These are phyloP conservation scores for Andrena hattorfiana DNA, from an alignment of 2,888 invertebrate genomes.

Conservation along the genomic window DNA sequence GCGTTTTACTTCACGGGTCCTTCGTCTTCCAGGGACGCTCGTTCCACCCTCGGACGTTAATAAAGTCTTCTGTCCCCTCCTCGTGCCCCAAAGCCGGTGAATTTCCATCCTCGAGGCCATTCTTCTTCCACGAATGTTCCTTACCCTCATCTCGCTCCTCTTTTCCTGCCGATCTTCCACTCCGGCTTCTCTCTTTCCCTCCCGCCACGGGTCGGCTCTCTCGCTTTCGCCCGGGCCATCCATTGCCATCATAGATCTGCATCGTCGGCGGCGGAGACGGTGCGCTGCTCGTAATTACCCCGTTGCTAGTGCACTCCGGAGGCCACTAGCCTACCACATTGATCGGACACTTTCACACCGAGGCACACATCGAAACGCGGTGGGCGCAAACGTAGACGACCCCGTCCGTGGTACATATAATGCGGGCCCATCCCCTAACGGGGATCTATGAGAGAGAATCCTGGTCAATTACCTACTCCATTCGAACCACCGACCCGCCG, in stretches of 20 bases:
- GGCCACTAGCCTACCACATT: conserved; percentile 65
- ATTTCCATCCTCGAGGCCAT: conserved; percentile 67
- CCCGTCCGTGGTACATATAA: conserved; percentile 57
- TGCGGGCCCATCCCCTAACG: conserved; percentile 65
- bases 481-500: conserved; percentile 61
- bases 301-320: conserved; percentile 77
- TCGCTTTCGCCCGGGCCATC: conserved; percentile 62
- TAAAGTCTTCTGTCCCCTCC: conserved; percentile 67
- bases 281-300: conserved; percentile 79
- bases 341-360: conserved; percentile 66
- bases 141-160: conserved; percentile 15
- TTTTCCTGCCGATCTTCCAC: conserved; percentile 6
- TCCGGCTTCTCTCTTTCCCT: neutral
- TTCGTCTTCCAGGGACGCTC: conserved; percentile 57
- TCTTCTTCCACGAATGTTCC: conserved; percentile 62
- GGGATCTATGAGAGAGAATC: conserved; percentile 73
- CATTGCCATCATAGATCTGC: conserved; percentile 80
- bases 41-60: conserved; percentile 62
- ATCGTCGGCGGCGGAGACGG: conserved; percentile 72
- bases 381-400: conserved; percentile 30
- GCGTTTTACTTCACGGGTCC: conserved; percentile 55
- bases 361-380: conserved; percentile 35
- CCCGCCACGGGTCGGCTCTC: neutral
- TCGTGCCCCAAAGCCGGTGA: conserved; percentile 47
- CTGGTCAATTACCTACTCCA: conserved; percentile 72